Conservation (phyloP, 2,113 vertebrate species). For the Speoplatyrhinus poulsoni region DNA sequence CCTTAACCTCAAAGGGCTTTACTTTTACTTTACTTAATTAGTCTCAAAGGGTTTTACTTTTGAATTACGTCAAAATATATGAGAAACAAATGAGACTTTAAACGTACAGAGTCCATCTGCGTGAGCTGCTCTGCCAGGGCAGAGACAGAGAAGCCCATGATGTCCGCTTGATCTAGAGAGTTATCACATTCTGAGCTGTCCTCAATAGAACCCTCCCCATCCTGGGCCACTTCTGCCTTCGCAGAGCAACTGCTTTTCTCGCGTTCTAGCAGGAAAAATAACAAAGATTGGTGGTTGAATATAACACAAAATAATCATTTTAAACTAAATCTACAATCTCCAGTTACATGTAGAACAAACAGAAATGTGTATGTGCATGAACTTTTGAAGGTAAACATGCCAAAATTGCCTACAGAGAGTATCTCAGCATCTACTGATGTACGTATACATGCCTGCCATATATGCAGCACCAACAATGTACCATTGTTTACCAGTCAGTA, state of each 20-base stretch:
- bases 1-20: too few species aligned
- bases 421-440: neutral
- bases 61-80: neutral
- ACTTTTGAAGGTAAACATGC: neutral
- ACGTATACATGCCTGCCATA: neutral
- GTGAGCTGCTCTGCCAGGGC: conserved; percentile 85
- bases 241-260: conserved; percentile 14
- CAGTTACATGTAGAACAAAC: too few species aligned
- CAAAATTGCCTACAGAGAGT: neutral
- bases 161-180: conserved; percentile 44
- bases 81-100: neutral
- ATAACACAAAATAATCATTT: neutral
- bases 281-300: neutral
- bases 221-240: conserved; percentile 29
- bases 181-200: conserved; percentile 49
- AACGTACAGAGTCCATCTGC: conserved; percentile 79
- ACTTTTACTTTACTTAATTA: too few species aligned
- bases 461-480: neutral
- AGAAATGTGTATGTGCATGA: too few species aligned
- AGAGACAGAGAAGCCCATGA: conserved; percentile 77
- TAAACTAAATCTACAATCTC: too few species aligned
- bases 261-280: conserved; percentile 25
- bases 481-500: too few species aligned
- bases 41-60: too few species aligned
- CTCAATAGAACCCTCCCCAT: conserved; percentile 39